Conservation (phyloP, 2,888 invertebrate genomes). For the Luffia ferchaultella region DNA sequence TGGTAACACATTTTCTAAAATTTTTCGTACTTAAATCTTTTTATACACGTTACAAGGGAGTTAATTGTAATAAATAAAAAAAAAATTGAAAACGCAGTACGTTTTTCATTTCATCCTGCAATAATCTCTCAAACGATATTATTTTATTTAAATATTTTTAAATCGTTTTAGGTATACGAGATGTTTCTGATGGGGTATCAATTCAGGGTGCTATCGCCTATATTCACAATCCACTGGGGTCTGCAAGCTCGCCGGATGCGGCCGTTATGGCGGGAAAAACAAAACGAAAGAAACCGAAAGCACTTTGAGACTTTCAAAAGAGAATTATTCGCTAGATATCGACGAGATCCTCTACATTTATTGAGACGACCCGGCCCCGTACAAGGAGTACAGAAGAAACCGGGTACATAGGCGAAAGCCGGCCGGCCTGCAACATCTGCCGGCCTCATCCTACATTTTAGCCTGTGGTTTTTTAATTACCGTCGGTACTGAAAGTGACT, state of each 20-base stretch:
- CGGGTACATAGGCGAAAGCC: constrained; percentile 47
- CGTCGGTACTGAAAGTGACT: background rate
- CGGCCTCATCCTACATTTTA: constrained; percentile 35
- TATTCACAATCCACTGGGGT: constrained; percentile 92
- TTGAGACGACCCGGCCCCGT: constrained; percentile 33
- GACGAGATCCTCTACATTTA: constrained; percentile 69
- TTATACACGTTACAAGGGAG: too few relatives aligned
- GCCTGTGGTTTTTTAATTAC: constrained; percentile 8
- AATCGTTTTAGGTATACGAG: constrained; percentile 80
- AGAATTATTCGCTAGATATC: constrained; percentile 80
- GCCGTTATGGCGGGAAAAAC: constrained; percentile 87
- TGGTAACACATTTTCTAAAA: too few relatives aligned
- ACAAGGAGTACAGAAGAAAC: constrained; percentile 30
- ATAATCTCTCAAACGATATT: background rate
- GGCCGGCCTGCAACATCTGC: constrained; percentile 39
- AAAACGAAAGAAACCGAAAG: constrained; percentile 83
- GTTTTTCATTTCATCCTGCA: background rate
- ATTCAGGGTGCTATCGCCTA: constrained; percentile 86
- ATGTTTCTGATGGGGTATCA: constrained; percentile 90
- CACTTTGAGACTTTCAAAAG: constrained; percentile 85
- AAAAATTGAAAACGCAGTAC: too few relatives aligned
- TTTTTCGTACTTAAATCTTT: too few relatives aligned
- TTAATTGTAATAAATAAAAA: too few relatives aligned
- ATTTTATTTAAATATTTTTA: background rate
- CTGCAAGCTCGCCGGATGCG: constrained; percentile 80